Percentiles rank a stretch among this genome's conserved stretches.
Conservation (phyloP, 2,888 invertebrate species). For the Cosmopolites sordidus region DNA sequence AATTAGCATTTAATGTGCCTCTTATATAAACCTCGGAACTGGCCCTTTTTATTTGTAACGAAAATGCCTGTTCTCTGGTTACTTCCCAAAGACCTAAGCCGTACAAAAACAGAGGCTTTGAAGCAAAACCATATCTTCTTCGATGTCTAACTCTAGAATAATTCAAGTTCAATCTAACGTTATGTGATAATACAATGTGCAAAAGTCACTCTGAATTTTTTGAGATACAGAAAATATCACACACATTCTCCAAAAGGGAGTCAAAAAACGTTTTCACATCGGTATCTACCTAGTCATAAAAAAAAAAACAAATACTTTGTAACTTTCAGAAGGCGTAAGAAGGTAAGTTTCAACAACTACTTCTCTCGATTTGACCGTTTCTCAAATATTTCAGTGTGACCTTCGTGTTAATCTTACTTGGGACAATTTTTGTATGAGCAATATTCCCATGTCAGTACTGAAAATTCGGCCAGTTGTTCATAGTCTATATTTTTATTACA, state of each 20-base stretch:
- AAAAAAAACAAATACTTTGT: too few species aligned
- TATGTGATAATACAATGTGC: too few species aligned
- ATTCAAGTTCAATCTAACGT: neutral
- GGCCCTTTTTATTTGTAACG: conserved; percentile 49
- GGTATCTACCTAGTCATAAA: too few species aligned
- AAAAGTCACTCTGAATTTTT: too few species aligned
- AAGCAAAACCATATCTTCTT: conserved; percentile 49
- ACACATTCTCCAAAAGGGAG: too few species aligned
- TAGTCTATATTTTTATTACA: conserved; percentile 19
- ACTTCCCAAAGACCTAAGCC: conserved; percentile 53
- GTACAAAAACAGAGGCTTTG: conserved; percentile 50
- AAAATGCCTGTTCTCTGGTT: conserved; percentile 47
- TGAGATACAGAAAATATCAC: too few species aligned
- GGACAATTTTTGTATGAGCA: conserved; percentile 23
- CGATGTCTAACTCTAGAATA: conserved; percentile 39
- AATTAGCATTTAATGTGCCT: conserved; percentile 44
- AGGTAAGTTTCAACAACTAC: too few species aligned
- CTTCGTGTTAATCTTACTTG: neutral
- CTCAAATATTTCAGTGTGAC: too few species aligned
- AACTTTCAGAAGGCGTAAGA: too few species aligned
- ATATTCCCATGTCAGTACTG: conserved; percentile 41
- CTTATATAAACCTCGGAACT: conserved; percentile 48
- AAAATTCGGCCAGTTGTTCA: conserved; percentile 38
- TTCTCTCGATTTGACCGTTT: too few species aligned
- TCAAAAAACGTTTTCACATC: too few species aligned